phyloP scores from a whole-genome alignment of 2,797 vertebrate species.

The Eremophila alpestris region DNA sequence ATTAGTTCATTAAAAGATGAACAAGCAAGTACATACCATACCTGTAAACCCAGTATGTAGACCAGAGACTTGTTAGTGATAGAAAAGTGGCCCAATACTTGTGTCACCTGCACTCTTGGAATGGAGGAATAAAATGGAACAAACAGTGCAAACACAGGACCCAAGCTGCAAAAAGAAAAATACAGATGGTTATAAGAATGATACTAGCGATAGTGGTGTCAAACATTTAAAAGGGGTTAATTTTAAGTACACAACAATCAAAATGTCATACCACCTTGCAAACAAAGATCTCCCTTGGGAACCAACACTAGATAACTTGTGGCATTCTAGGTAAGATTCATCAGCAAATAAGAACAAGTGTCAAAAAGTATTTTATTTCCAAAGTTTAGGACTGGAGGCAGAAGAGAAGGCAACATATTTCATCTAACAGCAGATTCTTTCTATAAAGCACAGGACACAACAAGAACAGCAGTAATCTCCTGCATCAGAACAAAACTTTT shows the following conservation, averaged over 20 bases:
- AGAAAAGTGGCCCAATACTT: conserved; percentile 88
- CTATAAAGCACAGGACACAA: neutral
- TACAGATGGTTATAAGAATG: neutral
- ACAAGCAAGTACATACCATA: conserved; percentile 73
- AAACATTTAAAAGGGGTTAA: neutral
- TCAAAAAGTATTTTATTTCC: neutral
- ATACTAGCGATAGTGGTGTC: neutral
- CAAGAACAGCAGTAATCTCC: neutral
- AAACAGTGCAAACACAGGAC: conserved; percentile 92
- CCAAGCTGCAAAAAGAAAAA: conserved; percentile 81
- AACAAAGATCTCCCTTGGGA: neutral
- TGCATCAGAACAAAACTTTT: neutral
- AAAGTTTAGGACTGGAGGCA: neutral
- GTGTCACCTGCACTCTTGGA: conserved; percentile 90
- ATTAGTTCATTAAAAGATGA: conserved; percentile 41
- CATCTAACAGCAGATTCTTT: neutral
- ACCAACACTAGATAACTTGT: neutral
- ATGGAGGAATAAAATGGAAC: conserved; percentile 95
- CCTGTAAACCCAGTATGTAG: conserved; percentile 91
- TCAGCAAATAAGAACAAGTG: neutral
- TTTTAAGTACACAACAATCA: neutral
- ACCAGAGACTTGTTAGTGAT: conserved; percentile 97
- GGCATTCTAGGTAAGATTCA: neutral
- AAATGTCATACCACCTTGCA: neutral
- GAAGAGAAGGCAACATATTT: neutral